Conservation (phyloP, 2,113 vertebrate species). For the Mandrillus leucophaeus region DNA sequence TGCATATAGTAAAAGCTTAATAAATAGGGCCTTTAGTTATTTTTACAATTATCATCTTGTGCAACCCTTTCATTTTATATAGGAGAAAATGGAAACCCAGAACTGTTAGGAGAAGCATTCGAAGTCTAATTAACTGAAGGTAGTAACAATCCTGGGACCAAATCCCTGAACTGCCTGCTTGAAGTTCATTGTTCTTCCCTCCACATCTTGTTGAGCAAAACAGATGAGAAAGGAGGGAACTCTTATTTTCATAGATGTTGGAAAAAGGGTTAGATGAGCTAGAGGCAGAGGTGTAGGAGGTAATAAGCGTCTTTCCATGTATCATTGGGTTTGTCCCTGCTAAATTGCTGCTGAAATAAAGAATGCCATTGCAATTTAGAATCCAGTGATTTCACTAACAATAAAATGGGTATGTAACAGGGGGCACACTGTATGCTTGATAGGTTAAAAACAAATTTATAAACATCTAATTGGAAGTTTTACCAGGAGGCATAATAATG, state of each 20-base stretch:
- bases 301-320: background rate
- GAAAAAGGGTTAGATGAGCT: background rate
- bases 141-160: background rate
- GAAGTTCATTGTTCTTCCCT: background rate
- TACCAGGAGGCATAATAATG: background rate
- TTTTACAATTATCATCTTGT: slow-evolving; percentile 15
- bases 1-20: slow-evolving; percentile 7
- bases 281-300: background rate
- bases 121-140: slow-evolving; percentile 44
- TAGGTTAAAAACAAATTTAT: slow-evolving; percentile 58
- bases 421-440: background rate
- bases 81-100: background rate
- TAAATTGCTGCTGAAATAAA: slow-evolving; percentile 59
- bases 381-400: slow-evolving; percentile 22
- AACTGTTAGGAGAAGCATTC: background rate
- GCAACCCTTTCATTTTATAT: background rate
- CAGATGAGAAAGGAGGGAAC: background rate
- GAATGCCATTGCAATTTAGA: slow-evolving; percentile 16
- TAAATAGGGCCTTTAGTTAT: slow-evolving; percentile 19
- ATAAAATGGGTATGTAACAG: background rate
- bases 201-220: slow-evolving; percentile 13
- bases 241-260: background rate
- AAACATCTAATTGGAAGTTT: slow-evolving; percentile 53
- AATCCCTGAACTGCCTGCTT: background rate
- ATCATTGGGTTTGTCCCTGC: background rate